Conservation (phyloP, 92 coral and sea anemone genomes). For the Pocillopora grandis region DNA sequence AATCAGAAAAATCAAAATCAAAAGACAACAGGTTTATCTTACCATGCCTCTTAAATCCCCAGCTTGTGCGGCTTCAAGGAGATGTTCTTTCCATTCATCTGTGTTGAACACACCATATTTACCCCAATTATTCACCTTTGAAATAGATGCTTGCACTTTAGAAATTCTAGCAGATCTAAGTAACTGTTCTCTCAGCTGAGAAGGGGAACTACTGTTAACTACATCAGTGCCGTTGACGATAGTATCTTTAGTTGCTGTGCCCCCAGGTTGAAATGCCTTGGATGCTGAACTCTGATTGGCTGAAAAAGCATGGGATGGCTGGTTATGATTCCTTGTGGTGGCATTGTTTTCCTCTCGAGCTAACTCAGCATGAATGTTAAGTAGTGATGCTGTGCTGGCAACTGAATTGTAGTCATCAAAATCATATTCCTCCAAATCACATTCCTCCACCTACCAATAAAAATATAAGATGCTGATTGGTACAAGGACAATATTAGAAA, state of each 20-base stretch:
- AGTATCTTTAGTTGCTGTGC: constrained; percentile 7
- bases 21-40: constrained; percentile 9
- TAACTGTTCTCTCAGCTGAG: constrained; percentile 28
- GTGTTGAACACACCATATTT: constrained; percentile 36
- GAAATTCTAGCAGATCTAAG: constrained; percentile 37
- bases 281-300: constrained; percentile 11
- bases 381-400: constrained; percentile 86
- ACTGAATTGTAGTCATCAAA: constrained; percentile 90
- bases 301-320: constrained; percentile 24
- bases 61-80: constrained; percentile 75
- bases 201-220: not conserved
- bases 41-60: constrained; percentile 87
- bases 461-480: not conserved
- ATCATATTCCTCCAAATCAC: constrained; percentile 86
- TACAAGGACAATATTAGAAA: not conserved
- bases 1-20: not conserved
- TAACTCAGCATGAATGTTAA: constrained; percentile 62
- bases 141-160: constrained; percentile 64
- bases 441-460: constrained; percentile 35
- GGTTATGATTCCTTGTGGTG: constrained; percentile 30
- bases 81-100: constrained; percentile 57
- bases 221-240: constrained; percentile 25
- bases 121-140: constrained; percentile 81
- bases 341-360: constrained; percentile 42
- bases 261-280: constrained; percentile 3